Evolutionary conservation across 1,140 invertebrate genomes (phyloP).

Genomic region (Hylyphantes graminicola): DNA sequence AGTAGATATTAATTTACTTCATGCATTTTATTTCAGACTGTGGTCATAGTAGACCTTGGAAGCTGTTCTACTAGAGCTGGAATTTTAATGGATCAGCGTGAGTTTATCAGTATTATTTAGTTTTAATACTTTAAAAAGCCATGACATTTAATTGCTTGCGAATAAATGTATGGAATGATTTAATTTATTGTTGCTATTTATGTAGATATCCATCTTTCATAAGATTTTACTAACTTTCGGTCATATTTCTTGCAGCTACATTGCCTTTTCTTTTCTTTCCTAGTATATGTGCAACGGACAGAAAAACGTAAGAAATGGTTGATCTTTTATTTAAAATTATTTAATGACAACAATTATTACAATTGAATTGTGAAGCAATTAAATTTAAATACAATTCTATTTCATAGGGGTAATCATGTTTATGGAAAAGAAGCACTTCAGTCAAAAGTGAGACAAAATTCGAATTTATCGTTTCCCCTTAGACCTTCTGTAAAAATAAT

Average conservation of each 20-base stretch:
- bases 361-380: neutral
- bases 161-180: too few species aligned
- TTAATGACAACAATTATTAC: neutral
- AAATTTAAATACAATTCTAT: neutral
- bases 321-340: neutral
- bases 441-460: slow-evolving; percentile 69
- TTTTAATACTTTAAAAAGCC: neutral
- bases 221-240: neutral
- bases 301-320: slow-evolving; percentile 65
- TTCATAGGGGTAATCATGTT: slow-evolving; percentile 58
- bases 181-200: too few species aligned
- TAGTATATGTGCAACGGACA: slow-evolving; percentile 71
- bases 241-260: slow-evolving; percentile 67
- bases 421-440: slow-evolving; percentile 72
- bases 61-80: slow-evolving; percentile 74
- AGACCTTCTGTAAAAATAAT: slow-evolving; percentile 68
- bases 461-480: slow-evolving; percentile 68
- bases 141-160: neutral
- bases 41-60: slow-evolving; percentile 73
- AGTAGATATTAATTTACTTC: too few species aligned
- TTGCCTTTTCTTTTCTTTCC: slow-evolving; percentile 75
- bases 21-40: slow-evolving; percentile 37
- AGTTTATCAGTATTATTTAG: neutral
- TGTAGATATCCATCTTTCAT: neutral
- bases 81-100: slow-evolving; percentile 67